Base-by-base conservation (phyloP, 2,113 vertebrate species). In the Turdus rufiventris region DNA sequence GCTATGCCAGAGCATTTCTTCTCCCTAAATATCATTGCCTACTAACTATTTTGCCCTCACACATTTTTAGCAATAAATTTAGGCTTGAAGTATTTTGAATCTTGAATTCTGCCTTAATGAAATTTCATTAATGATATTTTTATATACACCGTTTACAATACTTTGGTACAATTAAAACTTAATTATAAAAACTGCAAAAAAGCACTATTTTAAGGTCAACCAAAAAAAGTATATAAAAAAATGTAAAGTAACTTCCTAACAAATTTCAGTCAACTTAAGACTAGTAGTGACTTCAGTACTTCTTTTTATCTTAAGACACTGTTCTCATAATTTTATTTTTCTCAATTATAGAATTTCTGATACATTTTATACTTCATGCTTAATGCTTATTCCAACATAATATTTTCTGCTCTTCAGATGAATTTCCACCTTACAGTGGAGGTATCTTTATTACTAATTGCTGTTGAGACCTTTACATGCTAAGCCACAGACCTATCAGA, bases 361-460 rank as follows among this genome's bases (percentile, higher is more conserved):
- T 42, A 34, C 5, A 29, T 65, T 71, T 92, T 20, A 24, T 29
- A n/a, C 24, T 85, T 85, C 23, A 24, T 29, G 34, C 21, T 85
- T 85, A 54, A 10, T 12, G 16, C 50, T 51, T 51, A 47, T 42
- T 14, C 13, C 38, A 70, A 57, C 11, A 34, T 56, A 43, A 60
- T 34, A 33, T 66, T 34, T 36, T 66, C 63, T 91, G 16, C 34
- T 85, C 40, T 72, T 66, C 29, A 45, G 29, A 62, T 60, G 50
- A 76, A 11, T 28, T 87, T 75, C 65, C 62, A 85, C 79, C 65
- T 91, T 68, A 57, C 45, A 70, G 24, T 43, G 31, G 8, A 60
- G 12, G 2, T 45, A 71, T 80, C 67, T 57, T 83, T 91, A 79
- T 95, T 90, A 80, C 65, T 86, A 91, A 95, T 96, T 96, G 63